A percentile compares a stretch with the other conserved stretches of the same genome.
Evolutionary conservation across 1,140 invertebrate species (phyloP).

Genomic region (Planococcus citri): DNA sequence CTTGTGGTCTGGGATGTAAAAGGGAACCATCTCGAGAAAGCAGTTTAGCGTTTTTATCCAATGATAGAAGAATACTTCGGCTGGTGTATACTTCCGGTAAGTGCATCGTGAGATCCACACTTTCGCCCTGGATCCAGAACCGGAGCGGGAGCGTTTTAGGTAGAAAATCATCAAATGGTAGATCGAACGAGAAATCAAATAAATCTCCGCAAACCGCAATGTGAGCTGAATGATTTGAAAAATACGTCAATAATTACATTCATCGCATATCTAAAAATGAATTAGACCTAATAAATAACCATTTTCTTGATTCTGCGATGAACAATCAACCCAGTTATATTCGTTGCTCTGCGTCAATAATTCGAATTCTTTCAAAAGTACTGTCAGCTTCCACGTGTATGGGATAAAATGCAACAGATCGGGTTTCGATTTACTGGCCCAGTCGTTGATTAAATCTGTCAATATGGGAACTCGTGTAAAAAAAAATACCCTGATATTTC

Average conservation of each 20-base stretch:
- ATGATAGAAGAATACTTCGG: conserved; percentile 62
- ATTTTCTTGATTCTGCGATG: conserved; percentile 87
- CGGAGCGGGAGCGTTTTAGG: conserved; percentile 73
- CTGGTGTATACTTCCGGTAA: conserved; percentile 84
- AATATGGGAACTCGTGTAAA: conserved; percentile 2
- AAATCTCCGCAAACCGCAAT: conserved; percentile 86
- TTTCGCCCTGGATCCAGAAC: conserved; percentile 84
- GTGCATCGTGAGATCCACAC: conserved; percentile 75
- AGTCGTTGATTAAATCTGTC: conserved; percentile 85
- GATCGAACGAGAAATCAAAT: conserved; percentile 80
- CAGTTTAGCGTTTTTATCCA: conserved; percentile 80
- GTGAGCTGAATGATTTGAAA: conserved; percentile 49
- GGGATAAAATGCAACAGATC: conserved; percentile 92
- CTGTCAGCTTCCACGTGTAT: conserved; percentile 87
- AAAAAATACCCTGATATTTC: neutral
- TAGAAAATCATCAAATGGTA: conserved; percentile 85
- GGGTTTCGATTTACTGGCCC: conserved; percentile 76
- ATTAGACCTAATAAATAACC: conserved; percentile 33
- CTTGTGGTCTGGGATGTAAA: conserved; percentile 28
- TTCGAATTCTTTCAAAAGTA: conserved; percentile 91
- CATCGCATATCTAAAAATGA: neutral
- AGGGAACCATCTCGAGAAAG: conserved; percentile 57
- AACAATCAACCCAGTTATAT: conserved; percentile 98
- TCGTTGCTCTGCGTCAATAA: conserved; percentile 88
- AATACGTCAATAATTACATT: conserved; percentile 21